Evolutionary conservation across 2,797 vertebrate species (phyloP), one percentile per base, ranked within the genome.

Genomic region (Malacoraja senta): DNA sequence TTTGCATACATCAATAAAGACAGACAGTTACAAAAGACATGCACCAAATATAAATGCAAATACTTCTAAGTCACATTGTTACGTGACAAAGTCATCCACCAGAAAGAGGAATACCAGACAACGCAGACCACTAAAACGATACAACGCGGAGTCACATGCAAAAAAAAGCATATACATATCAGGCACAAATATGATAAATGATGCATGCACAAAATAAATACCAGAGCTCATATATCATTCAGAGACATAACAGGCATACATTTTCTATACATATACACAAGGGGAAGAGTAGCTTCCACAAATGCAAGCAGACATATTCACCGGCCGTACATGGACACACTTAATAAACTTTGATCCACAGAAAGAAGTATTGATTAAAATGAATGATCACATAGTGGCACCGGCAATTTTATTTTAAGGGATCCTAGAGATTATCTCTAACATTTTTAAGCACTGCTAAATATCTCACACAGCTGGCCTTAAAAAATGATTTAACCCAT

Each of bases 191-290:
- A 91, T 68, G 32, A 63, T 26, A 91, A 74, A 53, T 35, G 71
- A 74, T 74, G 26, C 71, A 92, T 17, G 26, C 38, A 92, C 35
- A 76, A 44, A 26, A 38, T 38, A 91, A 71, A 76, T 26, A 71
- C 32, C 68, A 44, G n/a, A 88, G n/a, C 17, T 68, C 84, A 88
- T 35, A 68, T 8, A 88, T 65, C 17, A 68, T 21, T 88, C 84
- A 68, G 77, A 35, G n/a, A 35, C 61, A 88, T 68, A 88, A 65
- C 84, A 88, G 26, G 32, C 78, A 79, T 35, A 84, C 53, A 88
- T 88, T 88, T 63, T 68, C 15, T 86, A 58, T 53, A 61, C 15
- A 26, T 8, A 32, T 63, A 63, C 53, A 61, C 83, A 86, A 83
- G 80, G 80, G 44, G 83, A 63, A 8, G 58, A 15, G 29, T n/a